Evolutionary conservation across 2,797 vertebrate genomes (phyloP).

Genomic region (Pteropus rufus): DNA sequence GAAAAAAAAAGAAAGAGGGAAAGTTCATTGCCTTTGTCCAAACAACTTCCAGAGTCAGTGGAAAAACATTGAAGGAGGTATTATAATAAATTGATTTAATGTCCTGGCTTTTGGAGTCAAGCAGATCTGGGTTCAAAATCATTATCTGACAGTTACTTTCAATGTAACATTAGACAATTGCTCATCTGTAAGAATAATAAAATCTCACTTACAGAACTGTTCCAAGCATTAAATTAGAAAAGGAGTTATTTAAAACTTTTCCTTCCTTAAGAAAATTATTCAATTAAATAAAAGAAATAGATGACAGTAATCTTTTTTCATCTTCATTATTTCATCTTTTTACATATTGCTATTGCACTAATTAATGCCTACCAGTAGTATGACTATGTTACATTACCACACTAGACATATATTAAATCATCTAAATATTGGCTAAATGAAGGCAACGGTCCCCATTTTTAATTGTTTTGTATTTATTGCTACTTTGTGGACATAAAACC

Average conservation of each 20-base stretch:
- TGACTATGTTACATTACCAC: neutral
- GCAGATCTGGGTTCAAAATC: neutral
- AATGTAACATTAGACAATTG: neutral
- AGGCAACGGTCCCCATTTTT: neutral
- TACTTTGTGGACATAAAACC: neutral
- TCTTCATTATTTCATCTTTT: neutral
- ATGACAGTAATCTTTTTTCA: neutral
- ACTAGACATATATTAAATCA: neutral
- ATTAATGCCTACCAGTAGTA: neutral
- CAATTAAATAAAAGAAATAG: neutral
- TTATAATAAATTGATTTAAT: neutral
- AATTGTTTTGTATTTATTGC: neutral
- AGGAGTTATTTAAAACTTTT: neutral
- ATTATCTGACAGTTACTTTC: neutral
- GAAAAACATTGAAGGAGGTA: neutral
- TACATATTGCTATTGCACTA: neutral
- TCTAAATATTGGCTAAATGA: neutral
- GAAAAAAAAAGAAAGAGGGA: neutral
- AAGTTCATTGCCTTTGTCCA: neutral
- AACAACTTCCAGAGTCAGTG: neutral
- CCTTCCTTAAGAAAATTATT: neutral
- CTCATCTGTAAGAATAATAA: neutral
- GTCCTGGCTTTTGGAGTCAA: neutral
- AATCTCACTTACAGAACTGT: neutral
- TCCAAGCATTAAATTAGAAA: conserved; percentile 19